phyloP scores from a whole-genome alignment of 2,113 vertebrate species.

The Mionectes macconnelli region DNA sequence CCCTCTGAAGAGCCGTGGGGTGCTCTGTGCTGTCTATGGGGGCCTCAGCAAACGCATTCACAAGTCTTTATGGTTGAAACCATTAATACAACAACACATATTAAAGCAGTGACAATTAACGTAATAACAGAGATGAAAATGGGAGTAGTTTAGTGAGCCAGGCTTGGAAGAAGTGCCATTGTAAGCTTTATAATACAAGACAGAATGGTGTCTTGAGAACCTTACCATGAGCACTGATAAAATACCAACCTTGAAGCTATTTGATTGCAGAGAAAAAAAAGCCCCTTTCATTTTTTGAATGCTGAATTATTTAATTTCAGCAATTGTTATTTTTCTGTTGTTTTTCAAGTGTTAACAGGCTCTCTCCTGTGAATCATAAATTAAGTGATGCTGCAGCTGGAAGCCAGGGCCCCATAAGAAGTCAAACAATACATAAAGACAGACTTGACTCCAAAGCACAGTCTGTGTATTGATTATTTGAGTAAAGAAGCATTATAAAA shows the following conservation, averaged over 20 bases:
- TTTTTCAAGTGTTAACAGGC: neutral
- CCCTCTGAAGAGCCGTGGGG: neutral
- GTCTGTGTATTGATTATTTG: neutral
- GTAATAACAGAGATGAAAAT: neutral
- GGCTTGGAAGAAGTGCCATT: neutral
- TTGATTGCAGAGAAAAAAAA: neutral
- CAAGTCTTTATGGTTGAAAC: neutral
- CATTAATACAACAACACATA: neutral
- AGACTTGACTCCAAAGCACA: neutral
- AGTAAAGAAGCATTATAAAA: neutral
- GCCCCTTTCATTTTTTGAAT: neutral
- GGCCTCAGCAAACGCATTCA: neutral
- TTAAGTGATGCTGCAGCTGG: neutral
- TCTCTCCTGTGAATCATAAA: neutral
- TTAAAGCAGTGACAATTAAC: neutral
- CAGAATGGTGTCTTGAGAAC: neutral
- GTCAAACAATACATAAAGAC: neutral
- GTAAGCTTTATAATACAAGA: neutral
- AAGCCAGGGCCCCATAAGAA: neutral
- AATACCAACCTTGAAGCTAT: neutral
- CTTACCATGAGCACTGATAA: neutral
- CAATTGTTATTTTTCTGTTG: neutral
- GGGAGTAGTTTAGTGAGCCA: neutral
- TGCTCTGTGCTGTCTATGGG: neutral
- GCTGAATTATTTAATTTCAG: neutral